Conservation (phyloP, 2,797 vertebrate genomes). For the Poeciliopsis gracilis region DNA sequence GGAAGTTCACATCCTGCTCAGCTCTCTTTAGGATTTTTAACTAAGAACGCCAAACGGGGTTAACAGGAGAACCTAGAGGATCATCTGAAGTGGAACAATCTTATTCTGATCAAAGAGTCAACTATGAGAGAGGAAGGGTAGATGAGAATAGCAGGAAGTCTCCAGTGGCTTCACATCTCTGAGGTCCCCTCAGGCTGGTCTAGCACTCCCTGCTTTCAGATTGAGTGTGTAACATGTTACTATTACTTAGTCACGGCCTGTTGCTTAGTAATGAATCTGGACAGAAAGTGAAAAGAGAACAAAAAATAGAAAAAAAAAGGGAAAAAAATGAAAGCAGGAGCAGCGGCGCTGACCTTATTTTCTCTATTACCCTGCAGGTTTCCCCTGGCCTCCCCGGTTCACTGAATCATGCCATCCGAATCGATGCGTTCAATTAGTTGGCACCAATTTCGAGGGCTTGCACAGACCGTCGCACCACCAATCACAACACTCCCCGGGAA, state of each 20-base stretch:
- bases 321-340: background rate
- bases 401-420: conserved; percentile 52
- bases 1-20: background rate
- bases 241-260: conserved; percentile 48
- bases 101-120: conserved; percentile 17
- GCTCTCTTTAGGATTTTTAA: background rate
- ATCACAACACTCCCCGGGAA: conserved; percentile 34
- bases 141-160: conserved; percentile 36
- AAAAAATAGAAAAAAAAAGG: background rate
- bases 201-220: conserved; percentile 20
- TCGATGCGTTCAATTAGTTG: conserved; percentile 59
- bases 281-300: conserved; percentile 21
- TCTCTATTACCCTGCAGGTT: conserved; percentile 57
- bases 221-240: conserved; percentile 48
- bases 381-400: conserved; percentile 29
- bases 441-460: conserved; percentile 45
- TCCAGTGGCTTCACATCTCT: conserved; percentile 22
- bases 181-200: conserved; percentile 30
- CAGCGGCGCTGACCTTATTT: conserved; percentile 54
- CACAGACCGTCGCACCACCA: conserved; percentile 18
- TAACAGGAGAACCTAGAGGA: conserved; percentile 1
- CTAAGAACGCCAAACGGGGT: background rate
- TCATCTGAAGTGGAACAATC: background rate
- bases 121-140: conserved; percentile 10
- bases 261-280: conserved; percentile 42